Evolutionary conservation across 2,888 invertebrate genomes (phyloP).

Genomic region (Troides oblongomaculatus): DNA sequence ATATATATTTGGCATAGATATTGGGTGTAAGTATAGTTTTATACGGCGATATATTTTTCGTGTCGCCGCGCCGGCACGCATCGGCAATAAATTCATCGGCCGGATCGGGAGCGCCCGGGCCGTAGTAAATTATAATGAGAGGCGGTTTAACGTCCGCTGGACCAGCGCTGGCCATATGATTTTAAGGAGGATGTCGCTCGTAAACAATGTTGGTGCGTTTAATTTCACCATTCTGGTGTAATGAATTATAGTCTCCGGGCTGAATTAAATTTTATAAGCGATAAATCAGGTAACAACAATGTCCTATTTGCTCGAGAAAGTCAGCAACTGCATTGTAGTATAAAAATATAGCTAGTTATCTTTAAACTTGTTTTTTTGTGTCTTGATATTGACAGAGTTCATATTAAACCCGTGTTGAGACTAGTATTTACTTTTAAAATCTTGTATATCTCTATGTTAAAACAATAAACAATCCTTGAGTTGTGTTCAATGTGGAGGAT

Average conservation of each 20-base stretch:
- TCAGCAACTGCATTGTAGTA: not conserved
- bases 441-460: too few relatives aligned
- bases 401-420: too few relatives aligned
- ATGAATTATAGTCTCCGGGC: slow-evolving; percentile 55
- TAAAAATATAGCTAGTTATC: not conserved
- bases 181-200: slow-evolving; percentile 70
- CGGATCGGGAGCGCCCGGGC: slow-evolving; percentile 62
- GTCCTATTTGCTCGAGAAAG: not conserved
- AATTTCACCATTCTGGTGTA: slow-evolving; percentile 71
- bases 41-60: slow-evolving; percentile 62
- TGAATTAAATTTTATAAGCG: slow-evolving; percentile 37
- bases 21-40: slow-evolving; percentile 49
- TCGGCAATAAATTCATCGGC: slow-evolving; percentile 70
- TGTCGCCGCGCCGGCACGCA: slow-evolving; percentile 52
- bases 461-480: too few relatives aligned
- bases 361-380: not conserved
- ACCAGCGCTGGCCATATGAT: slow-evolving; percentile 40
- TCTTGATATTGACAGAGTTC: too few relatives aligned
- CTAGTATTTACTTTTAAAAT: too few relatives aligned
- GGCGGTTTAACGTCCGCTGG: slow-evolving; percentile 60
- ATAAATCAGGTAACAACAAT: slow-evolving; percentile 18
- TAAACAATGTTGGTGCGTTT: slow-evolving; percentile 72
- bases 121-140: slow-evolving; percentile 76
- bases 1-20: slow-evolving; percentile 30
- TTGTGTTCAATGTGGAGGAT: too few relatives aligned